Percentiles rank a stretch among this genome's conserved stretches.
These are phyloP conservation scores for Tortricodes alternella DNA, from an alignment of 2,888 invertebrate genomes.

Conservation along the genomic window DNA sequence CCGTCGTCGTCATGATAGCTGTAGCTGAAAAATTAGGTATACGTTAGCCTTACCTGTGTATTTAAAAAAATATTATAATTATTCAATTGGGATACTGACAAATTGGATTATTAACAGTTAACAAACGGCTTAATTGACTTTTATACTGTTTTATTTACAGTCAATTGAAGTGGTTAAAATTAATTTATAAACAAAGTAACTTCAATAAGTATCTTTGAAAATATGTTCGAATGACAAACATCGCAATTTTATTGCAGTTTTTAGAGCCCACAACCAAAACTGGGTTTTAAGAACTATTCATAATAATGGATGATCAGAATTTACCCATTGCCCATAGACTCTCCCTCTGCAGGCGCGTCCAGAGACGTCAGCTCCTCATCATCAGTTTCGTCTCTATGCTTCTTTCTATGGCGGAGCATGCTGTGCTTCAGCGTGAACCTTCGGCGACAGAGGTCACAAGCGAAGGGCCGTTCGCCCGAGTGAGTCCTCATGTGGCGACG, in stretches of 20 bases:
- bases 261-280: no score
- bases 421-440: slow-evolving; percentile 96
- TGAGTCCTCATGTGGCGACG: slow-evolving; percentile 97
- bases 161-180: no score
- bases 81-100: no score
- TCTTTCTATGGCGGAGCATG: slow-evolving; percentile 96
- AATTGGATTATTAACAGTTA: no score
- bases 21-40: slow-evolving; percentile 51
- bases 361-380: slow-evolving; percentile 79
- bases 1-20: slow-evolving; percentile 74
- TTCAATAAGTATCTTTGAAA: no score
- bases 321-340: slow-evolving; percentile 65
- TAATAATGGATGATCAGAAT: no score
- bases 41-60: slow-evolving; percentile 1
- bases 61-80: no score
- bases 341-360: slow-evolving; percentile 69
- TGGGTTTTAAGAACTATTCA: no score
- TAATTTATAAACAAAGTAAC: background rate
- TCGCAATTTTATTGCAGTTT: no score
- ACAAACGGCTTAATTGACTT: no score
- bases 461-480: slow-evolving; percentile 95
- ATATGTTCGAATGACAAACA: no score
- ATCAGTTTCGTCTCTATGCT: slow-evolving; percentile 85
- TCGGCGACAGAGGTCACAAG: slow-evolving; percentile 93
- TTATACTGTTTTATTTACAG: no score